Evolutionary conservation across 2,888 invertebrate genomes (phyloP), one percentile per base, ranked within the genome.

Genomic region (Cheilosia urbana): DNA sequence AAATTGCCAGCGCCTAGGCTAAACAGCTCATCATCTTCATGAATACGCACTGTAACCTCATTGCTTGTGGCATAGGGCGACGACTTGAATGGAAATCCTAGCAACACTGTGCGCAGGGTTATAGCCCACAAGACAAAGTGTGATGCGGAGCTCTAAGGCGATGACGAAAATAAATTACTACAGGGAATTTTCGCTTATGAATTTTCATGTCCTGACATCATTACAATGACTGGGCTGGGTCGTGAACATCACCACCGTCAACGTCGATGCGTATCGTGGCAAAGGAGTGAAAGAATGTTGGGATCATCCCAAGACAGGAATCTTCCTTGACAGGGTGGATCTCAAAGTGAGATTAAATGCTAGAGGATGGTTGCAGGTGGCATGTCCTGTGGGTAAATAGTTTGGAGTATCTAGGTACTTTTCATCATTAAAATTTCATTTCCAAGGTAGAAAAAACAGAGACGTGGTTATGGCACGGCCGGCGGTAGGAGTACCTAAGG

Each of bases 141-240:
- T n/a, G 21, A 11, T 24, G 30, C 30, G 21, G 24, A n/a, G 21
- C 17, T 17, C 21, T 17, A 72, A 17, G 66, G 21, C 66, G 75
- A 65, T 60, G 84, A 79, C 51, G 76, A 72, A 37, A 85, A 71
- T 81, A 81, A 72, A 85, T 85, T 85, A 85, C 81, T 76, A 57
- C 76, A 51, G 71, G 76, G 85, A 85, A 85, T 80, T 76, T 81
- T 65, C 49, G 60, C 72, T 85, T 81, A 80, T 85, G 81, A 85
- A 85, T 85, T 85, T 81, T 85, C 77, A 81, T 85, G 76, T 81
- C 85, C 81, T 85, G 81, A 76, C 85, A 85, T 80, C 84, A 85
- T 80, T 71, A 85, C 80, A 57, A 66, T 84, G 80, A 60, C 69
- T 75, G 63, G 55, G 68, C 51, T 55, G 27, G 65, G 45, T 51